phyloP scores from a whole-genome alignment of 2,888 invertebrate genomes.

The Galerucella calmariensis region DNA sequence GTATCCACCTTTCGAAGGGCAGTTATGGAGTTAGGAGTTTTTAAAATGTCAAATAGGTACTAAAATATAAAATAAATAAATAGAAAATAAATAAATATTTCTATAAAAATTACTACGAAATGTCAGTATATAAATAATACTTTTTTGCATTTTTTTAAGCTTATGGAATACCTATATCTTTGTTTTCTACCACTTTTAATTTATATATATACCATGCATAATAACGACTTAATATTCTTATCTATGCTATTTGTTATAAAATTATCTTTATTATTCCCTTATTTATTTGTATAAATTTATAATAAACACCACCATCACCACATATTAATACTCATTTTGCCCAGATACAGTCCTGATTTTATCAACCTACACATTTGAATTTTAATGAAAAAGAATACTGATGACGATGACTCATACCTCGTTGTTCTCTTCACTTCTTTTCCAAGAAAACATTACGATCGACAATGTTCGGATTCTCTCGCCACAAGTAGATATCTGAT shows the following conservation, averaged over 20 bases:
- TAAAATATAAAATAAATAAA: not conserved
- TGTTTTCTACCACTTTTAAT: no score
- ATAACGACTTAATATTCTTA: no score
- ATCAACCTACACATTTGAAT: conserved; percentile 35
- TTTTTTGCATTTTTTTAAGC: no score
- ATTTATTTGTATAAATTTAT: not conserved
- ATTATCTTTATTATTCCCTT: not conserved
- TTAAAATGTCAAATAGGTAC: not conserved
- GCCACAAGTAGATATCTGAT: conserved; percentile 24
- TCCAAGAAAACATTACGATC: conserved; percentile 38
- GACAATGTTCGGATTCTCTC: conserved; percentile 33
- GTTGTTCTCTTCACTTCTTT: conserved; percentile 35
- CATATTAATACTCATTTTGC: not conserved
- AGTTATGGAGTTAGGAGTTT: not conserved
- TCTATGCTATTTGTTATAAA: no score
- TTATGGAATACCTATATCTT: no score
- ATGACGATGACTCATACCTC: conserved; percentile 38
- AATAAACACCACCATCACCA: not conserved
- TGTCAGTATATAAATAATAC: no score
- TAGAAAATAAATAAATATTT: not conserved
- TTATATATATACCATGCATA: no score
- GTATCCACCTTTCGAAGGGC: conserved; percentile 1
- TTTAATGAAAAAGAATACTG: conserved; percentile 30
- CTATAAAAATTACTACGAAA: not conserved
- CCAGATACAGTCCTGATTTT: conserved; percentile 18